phyloP scores from a whole-genome alignment of 2,113 vertebrate genomes.

The Otus sunia region DNA sequence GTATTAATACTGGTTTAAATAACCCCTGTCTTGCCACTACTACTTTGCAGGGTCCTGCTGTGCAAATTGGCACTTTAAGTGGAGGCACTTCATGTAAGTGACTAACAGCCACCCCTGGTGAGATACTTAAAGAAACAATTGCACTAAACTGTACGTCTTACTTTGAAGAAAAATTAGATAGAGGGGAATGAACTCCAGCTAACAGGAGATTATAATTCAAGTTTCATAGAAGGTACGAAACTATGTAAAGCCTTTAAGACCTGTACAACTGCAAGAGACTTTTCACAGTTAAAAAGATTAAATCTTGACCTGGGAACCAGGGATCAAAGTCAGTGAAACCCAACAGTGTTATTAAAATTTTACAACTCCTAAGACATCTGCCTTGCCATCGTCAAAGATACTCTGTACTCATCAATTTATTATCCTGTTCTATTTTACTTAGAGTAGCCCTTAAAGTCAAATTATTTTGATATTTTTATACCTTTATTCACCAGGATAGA shows the following conservation, averaged over 20 bases:
- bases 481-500: not conserved
- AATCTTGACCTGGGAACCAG: not conserved
- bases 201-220: not conserved
- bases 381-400: not conserved
- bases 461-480: not conserved
- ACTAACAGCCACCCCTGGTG: conserved; percentile 39
- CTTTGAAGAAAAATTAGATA: conserved; percentile 29
- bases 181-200: conserved; percentile 2
- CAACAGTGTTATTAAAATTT: not conserved
- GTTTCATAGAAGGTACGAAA: not conserved
- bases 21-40: not conserved
- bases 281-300: conserved; percentile 1
- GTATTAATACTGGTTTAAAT: conserved; percentile 31
- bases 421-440: not conserved
- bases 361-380: not conserved
- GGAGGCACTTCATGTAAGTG: not conserved
- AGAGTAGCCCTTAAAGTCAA: not conserved
- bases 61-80: conserved; percentile 28
- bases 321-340: not conserved
- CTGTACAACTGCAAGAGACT: not conserved
- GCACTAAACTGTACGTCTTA: not conserved
- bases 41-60: conserved; percentile 23
- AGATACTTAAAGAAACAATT: conserved; percentile 48
- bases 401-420: not conserved
- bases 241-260: not conserved